Evolutionary conservation across 2,797 vertebrate genomes (phyloP), one percentile per base, ranked within the genome.

Genomic region (Melanotaenia nigrans): DNA sequence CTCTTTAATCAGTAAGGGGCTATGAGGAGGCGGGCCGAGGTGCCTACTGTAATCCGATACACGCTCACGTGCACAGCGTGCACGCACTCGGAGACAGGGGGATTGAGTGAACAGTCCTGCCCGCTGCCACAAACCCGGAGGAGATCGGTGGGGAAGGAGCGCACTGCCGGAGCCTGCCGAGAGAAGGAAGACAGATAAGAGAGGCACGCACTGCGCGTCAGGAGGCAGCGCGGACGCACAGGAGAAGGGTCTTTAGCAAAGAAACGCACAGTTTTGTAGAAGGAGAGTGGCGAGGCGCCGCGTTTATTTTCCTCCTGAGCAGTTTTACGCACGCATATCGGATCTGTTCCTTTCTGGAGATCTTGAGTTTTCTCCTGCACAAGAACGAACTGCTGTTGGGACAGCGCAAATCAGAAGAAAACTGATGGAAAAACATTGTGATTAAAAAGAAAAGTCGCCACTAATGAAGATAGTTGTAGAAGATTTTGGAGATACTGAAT

Each of bases 41-140:
- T 92, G 89, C 86, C 87, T 82, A 87, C 89, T 92, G 90, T 93
- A 93, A 93, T 90, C 86, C 84, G 89, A 92, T 88, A 87, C 89
- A 79, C 74, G 55, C 59, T 70, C 81, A 2, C 83, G 75, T 74
- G 77, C 66, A 22, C 30, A 18, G 16, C 79, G 77, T 61, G 77
- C 81, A 77, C 75, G 81, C 84, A 53, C 77, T 6, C 42, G 0
- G 33, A 61, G 82, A 61, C 77, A 58, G 86, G 47, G 86, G 87
- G 89, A 85, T 40, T 66, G 91, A 87, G 84, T 68, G 89, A 87
- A 86, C 84, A 7, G 79, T 71, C 47, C 57, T 38, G 64, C 80
- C 58, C 55, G 16, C 84, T 79, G 80, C 79, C 90, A 93, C 86
- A 85, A 68, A 86, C 78, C 83, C 77, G 71, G 81, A 63, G 75